A percentile compares a stretch with the other conserved stretches of the same genome.
Evolutionary conservation across 2,888 invertebrate species (phyloP).

Genomic region (Parelbella ahira): DNA sequence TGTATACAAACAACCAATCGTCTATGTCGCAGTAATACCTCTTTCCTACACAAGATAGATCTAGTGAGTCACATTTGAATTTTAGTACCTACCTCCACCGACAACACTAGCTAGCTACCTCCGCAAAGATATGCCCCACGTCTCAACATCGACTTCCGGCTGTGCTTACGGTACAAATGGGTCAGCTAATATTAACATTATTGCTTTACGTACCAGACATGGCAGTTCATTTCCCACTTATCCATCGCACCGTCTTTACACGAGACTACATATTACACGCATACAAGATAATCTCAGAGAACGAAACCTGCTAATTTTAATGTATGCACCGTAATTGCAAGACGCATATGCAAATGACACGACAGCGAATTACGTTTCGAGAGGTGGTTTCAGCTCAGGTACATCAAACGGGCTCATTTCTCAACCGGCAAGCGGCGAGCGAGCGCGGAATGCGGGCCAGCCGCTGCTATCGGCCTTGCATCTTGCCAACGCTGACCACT

Average conservation of each 20-base stretch:
- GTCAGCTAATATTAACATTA: slow-evolving; percentile 3
- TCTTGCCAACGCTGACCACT: slow-evolving; percentile 72
- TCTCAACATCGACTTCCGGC: slow-evolving; percentile 4
- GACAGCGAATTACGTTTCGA: slow-evolving; percentile 32
- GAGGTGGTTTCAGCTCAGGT: slow-evolving; percentile 45
- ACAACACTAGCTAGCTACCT: too few relatives aligned
- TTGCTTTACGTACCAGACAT: neutral
- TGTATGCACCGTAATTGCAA: slow-evolving; percentile 11
- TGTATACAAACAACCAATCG: slow-evolving; percentile 20
- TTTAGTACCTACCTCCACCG: neutral
- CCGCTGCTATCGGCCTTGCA: slow-evolving; percentile 65
- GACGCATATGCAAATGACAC: slow-evolving; percentile 22
- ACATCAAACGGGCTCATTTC: slow-evolving; percentile 64
- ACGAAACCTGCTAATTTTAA: too few relatives aligned
- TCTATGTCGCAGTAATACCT: too few relatives aligned
- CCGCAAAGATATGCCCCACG: too few relatives aligned
- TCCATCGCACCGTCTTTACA: too few relatives aligned
- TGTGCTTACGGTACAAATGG: slow-evolving; percentile 4
- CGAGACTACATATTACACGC: too few relatives aligned
- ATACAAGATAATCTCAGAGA: too few relatives aligned
- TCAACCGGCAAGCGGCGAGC: slow-evolving; percentile 54
- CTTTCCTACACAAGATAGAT: too few relatives aligned
- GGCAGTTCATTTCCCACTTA: slow-evolving; percentile 1
- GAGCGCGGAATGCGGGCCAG: slow-evolving; percentile 69
- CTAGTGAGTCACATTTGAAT: slow-evolving; percentile 3